Conservation (phyloP, 2,113 vertebrate genomes). For the Coptodon rendalli region DNA sequence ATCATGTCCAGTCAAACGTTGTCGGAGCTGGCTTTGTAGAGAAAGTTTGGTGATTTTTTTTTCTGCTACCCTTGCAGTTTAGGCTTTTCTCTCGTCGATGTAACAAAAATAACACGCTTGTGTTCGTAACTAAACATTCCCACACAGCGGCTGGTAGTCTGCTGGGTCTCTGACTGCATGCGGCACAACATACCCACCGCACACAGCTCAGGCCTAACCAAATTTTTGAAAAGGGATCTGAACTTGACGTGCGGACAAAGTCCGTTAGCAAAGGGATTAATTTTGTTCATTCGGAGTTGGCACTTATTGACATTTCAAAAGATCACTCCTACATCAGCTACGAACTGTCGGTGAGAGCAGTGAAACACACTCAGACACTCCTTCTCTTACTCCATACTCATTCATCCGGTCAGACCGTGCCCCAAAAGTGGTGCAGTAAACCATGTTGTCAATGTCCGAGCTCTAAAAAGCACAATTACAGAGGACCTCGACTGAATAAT, state of each 20-base stretch:
- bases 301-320: background rate
- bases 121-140: constrained; percentile 97
- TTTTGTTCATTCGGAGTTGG: constrained; percentile 5
- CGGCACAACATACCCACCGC: constrained; percentile 77
- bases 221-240: constrained; percentile 68
- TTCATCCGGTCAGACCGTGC: constrained; percentile 56
- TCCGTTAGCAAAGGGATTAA: background rate
- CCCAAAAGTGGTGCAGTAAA: constrained; percentile 65
- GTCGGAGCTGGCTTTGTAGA: constrained; percentile 38
- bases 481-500: constrained; percentile 76
- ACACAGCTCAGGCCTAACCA: constrained; percentile 75
- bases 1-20: constrained; percentile 50
- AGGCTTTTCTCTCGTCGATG: constrained; percentile 47
- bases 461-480: constrained; percentile 81
- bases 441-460: constrained; percentile 68
- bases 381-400: constrained; percentile 13
- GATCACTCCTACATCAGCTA: background rate
- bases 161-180: constrained; percentile 75
- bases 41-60: constrained; percentile 57
- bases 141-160: constrained; percentile 83
- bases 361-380: constrained; percentile 17
- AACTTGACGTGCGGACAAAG: constrained; percentile 7
- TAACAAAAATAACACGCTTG: constrained; percentile 94
- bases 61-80: constrained; percentile 63
- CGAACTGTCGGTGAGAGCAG: background rate